Base-by-base conservation (phyloP, 2,113 vertebrate genomes). In the Gavialis gangeticus region DNA sequence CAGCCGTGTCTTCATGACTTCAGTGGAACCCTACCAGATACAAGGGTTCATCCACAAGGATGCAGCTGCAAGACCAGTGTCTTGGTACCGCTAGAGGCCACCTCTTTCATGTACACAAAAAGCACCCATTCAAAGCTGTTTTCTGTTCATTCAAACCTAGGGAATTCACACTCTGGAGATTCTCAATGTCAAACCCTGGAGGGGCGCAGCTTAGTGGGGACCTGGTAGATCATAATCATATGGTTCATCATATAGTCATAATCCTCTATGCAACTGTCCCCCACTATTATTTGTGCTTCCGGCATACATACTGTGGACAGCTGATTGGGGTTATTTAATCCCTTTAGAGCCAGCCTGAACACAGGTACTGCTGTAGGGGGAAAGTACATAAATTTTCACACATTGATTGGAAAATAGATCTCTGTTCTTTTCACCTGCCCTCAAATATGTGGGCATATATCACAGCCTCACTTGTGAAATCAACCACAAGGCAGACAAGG, bases 251-350 rank as follows among this genome's bases (percentile, higher is more conserved):
- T 2, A 63, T 25, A 22, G 21, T 1, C 80, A 25, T 62, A 60
- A 10, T 66, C 59, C 76, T n/a, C n/a, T 75, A 2, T 2, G n/a
- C 4, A 85, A 59, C 34, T 73, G 69, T 37, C 34, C 34, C 46
- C 21, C 78, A 2, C 22, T 37, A 34, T 22, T 83, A 58, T 89
- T 73, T 15, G 15, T 54, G 71, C 14, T 87, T 34, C 10, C 63
- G 57, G 2, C 28, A 27, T 30, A 16, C 77, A 14, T 46, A 16
- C 46, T 64, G 58, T 46, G 79, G 88, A 27, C 28, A 27, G n/a
- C 64, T 58, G 0, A 6, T 3, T 1, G 16, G 15, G 5, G 2
- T 30, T 19, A 22, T 56, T 5, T 46, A 81, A 7, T 58, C 59
- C 34, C 90, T 56, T 27, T 46, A 19, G 58, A 81, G 46, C 17